Conservation (phyloP, 2,113 vertebrate genomes). For the Rhagologus leucostigma region DNA sequence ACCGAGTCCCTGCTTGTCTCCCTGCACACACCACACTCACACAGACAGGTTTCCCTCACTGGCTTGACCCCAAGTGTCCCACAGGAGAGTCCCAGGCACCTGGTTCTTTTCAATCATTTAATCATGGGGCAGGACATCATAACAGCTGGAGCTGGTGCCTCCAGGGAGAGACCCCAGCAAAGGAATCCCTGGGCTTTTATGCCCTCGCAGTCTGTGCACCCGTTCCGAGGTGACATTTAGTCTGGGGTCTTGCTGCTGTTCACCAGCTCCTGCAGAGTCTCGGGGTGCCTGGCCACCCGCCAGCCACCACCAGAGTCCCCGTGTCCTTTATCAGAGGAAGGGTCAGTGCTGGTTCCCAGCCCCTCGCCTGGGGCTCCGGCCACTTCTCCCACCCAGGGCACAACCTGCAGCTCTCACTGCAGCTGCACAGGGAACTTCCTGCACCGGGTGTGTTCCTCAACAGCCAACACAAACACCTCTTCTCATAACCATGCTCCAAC, state of each 20-base stretch:
- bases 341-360: not conserved
- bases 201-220: not conserved
- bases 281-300: not conserved
- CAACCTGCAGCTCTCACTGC: not conserved
- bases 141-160: not conserved
- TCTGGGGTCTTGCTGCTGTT: not conserved
- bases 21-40: not conserved
- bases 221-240: not conserved
- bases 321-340: too few species aligned
- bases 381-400: not conserved
- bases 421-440: not conserved
- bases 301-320: not conserved
- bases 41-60: not conserved
- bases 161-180: not conserved
- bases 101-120: not conserved
- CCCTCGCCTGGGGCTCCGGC: not conserved
- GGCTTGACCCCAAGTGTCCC: not conserved
- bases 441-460: not conserved
- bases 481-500: not conserved
- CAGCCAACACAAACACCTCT: not conserved
- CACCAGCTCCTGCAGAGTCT: not conserved
- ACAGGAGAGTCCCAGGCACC: not conserved
- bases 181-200: not conserved
- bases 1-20: rapidly evolving
- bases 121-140: not conserved